Conservation (phyloP, 2,888 invertebrate species). For the Hemicrepidius hirtus region DNA sequence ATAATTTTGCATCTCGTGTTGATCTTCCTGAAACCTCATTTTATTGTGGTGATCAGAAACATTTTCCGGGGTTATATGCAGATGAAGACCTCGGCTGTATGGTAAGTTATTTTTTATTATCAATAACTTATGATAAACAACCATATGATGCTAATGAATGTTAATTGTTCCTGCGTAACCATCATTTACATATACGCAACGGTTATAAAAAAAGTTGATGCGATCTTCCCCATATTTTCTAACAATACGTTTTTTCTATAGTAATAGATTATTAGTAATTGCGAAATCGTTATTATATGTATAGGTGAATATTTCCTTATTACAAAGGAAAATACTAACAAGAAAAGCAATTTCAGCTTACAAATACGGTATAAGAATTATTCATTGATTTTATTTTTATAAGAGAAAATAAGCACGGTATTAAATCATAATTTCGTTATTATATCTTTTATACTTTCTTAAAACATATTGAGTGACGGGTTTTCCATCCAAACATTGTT, state of each 20-base stretch:
- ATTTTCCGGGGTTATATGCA: constrained; percentile 92
- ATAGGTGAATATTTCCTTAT: no score
- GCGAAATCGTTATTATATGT: no score
- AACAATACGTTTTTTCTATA: no score
- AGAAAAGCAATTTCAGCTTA: no score
- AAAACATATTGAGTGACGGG: background rate
- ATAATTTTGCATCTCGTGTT: constrained; percentile 89
- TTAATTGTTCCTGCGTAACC: background rate
- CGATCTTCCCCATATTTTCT: no score
- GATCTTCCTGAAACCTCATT: constrained; percentile 89
- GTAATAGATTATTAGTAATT: no score
- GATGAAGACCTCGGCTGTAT: constrained; percentile 93
- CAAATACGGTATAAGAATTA: no score
- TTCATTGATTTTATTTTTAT: no score
- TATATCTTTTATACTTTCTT: background rate
- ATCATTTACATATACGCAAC: background rate
- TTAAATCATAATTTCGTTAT: no score
- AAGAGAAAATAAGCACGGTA: no score
- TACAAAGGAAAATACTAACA: no score
- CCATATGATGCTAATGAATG: constrained; percentile 1
- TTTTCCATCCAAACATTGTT: background rate
- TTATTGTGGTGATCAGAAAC: constrained; percentile 91
- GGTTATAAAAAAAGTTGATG: no score
- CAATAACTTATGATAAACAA: constrained; percentile 5
- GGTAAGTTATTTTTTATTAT: constrained; percentile 75